Evolutionary conservation across 2,888 invertebrate genomes (phyloP).

Genomic region (Agrilus cyanescens): DNA sequence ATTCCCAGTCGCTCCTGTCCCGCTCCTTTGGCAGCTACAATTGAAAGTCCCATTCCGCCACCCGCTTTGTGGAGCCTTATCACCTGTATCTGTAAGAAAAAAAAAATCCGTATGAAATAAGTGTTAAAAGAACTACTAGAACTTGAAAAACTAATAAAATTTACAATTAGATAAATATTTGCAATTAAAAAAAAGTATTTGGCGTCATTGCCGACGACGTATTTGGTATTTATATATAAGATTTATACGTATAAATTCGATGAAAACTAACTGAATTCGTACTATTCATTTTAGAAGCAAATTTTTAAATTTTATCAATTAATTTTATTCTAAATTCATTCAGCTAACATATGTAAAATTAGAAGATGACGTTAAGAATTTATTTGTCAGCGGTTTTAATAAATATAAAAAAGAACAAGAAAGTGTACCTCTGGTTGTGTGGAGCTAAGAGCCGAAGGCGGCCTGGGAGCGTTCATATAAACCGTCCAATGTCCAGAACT

Average conservation of each 20-base stretch:
- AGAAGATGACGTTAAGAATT: too few relatives aligned
- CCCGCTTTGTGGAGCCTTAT: constrained; percentile 88
- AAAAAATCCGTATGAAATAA: neutral
- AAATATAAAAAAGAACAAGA: neutral
- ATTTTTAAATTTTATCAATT: too few relatives aligned
- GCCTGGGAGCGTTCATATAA: constrained; percentile 56
- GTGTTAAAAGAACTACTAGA: constrained; percentile 1
- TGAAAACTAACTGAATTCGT: too few relatives aligned
- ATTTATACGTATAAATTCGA: too few relatives aligned
- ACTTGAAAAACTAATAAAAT: constrained; percentile 1
- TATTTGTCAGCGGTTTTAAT: neutral
- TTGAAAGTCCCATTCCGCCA: constrained; percentile 96
- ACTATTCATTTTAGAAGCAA: too few relatives aligned
- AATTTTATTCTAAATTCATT: too few relatives aligned
- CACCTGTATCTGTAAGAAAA: constrained; percentile 45
- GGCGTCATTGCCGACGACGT: too few relatives aligned
- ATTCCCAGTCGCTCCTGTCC: constrained; percentile 66
- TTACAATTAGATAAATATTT: neutral
- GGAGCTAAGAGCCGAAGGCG: constrained; percentile 32
- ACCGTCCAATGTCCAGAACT: constrained; percentile 93
- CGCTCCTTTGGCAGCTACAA: constrained; percentile 83
- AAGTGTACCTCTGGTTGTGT: constrained; percentile 32
- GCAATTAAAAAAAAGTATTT: neutral
- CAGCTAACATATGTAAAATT: too few relatives aligned
- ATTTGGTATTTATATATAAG: too few relatives aligned